Conservation (phyloP, 2,797 vertebrate species). For the Coracias cyanogaster region DNA sequence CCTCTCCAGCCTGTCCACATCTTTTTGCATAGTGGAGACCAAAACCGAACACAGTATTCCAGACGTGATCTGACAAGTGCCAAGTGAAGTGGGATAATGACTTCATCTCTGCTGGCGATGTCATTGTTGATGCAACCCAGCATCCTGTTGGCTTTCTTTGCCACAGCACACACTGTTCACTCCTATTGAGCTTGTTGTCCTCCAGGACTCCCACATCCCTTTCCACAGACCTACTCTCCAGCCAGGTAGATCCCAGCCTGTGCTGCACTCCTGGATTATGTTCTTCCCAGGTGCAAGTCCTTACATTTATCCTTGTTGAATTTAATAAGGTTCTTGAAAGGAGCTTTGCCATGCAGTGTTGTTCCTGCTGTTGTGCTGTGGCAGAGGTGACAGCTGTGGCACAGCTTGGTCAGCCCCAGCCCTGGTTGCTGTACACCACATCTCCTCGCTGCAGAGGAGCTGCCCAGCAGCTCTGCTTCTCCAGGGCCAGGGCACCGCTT, state of each 20-base stretch:
- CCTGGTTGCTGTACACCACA: neutral
- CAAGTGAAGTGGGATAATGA: neutral
- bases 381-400: fast-evolving
- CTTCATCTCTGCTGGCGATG: neutral
- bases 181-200: neutral
- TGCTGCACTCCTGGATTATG: neutral
- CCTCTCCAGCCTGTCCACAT: neutral
- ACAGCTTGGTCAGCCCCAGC: neutral
- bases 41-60: neutral
- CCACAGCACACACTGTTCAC: neutral
- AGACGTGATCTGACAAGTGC: neutral
- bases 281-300: neutral
- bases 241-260: neutral
- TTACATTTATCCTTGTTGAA: neutral
- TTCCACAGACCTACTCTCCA: neutral
- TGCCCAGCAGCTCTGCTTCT: neutral
- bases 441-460: neutral
- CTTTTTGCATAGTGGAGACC: neutral
- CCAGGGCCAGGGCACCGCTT: neutral
- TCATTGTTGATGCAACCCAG: neutral
- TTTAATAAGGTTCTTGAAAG: neutral
- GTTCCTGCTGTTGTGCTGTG: neutral
- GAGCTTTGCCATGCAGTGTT: neutral
- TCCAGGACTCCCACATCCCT: too few relatives aligned
- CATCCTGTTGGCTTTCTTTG: neutral